phyloP scores from a whole-genome alignment of 2,113 vertebrate genomes.

The Eublepharis macularius region DNA sequence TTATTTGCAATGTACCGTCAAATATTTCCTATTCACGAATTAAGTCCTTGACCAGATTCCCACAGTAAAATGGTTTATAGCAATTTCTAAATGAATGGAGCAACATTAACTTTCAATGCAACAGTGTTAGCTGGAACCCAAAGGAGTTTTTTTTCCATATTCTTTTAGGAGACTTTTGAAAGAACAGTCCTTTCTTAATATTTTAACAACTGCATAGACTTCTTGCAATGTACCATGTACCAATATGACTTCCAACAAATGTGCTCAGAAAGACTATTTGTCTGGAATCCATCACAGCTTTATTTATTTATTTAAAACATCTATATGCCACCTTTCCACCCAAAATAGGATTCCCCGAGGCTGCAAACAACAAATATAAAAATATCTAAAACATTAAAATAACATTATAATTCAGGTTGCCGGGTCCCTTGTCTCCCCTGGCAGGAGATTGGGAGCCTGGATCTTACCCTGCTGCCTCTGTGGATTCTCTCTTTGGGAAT shows the following conservation, averaged over 20 bases:
- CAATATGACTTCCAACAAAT: conserved; percentile 46
- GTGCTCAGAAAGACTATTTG: conserved; percentile 18
- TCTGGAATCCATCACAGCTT: neutral
- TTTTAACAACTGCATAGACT: conserved; percentile 66
- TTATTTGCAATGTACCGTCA: conserved; percentile 60
- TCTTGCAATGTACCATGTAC: conserved; percentile 29
- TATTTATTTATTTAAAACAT: too few relatives aligned
- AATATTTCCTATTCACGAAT: conserved; percentile 71
- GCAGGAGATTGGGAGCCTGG: too few relatives aligned
- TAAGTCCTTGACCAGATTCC: conserved; percentile 67
- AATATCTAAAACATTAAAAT: too few relatives aligned
- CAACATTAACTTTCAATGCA: conserved; percentile 55
- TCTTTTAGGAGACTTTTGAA: conserved; percentile 61
- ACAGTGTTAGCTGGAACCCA: conserved; percentile 56
- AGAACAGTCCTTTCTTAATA: conserved; percentile 67
- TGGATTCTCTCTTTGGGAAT: too few relatives aligned
- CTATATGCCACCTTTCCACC: too few relatives aligned
- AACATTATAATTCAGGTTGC: too few relatives aligned
- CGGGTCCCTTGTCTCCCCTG: too few relatives aligned
- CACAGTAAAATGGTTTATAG: conserved; percentile 64
- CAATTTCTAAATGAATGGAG: conserved; percentile 67
- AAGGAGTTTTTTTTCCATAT: conserved; percentile 56
- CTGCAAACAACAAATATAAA: too few relatives aligned
- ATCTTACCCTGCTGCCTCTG: too few relatives aligned
- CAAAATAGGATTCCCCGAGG: too few relatives aligned